Base-by-base conservation (phyloP, 2,797 vertebrate species). In the Acridotheres tristis region DNA sequence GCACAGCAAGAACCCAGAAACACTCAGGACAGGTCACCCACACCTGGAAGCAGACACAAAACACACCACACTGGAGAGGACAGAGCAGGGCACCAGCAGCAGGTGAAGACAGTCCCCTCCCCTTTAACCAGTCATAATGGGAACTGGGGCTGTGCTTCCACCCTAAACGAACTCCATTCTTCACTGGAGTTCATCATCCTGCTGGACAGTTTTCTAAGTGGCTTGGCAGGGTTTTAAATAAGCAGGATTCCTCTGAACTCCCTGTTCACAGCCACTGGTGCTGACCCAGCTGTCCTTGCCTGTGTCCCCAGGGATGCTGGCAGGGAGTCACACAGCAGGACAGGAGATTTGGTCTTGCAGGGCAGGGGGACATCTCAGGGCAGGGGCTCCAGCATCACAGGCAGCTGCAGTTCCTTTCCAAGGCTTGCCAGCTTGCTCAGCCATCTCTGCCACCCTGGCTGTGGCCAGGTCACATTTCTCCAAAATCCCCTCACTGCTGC, bases 351-450 rank as follows among this genome's bases (percentile, higher is more conserved):
- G 30, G 26, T 36, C 22, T 14, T 1, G 1, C 40, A 85, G 63
- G 23, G 23, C 48, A 69, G 32, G 27, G 58, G 51, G n/a, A 19
- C 38, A 42, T 8, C 0, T 1, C 40, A 85, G 63, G 23, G 23
- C 48, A 69, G 32, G 27, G 58, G 51, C 27, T 65, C 18, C 51
- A 29, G 58, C 38, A 11, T 2, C 59, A 38, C 67, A n/a, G 20
- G 20, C 48, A 66, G 76, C 72, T 38, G 22, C 3, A 3, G 36
- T 5, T 32, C 48, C 50, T 15, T 29, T 23, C 58, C 40, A 4
- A 0, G 2, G 19, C 58, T 76, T 11, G 2, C 26, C 54, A 54
- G 45, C 20, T 22, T 54, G 11, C 67, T n/a, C 0, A 0, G 76
- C 29, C 38, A 34, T 6, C 55, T 61, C 51, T 4, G 16, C 51